Conservation (phyloP, 2,113 vertebrate genomes). For the Cyanistes caeruleus region DNA sequence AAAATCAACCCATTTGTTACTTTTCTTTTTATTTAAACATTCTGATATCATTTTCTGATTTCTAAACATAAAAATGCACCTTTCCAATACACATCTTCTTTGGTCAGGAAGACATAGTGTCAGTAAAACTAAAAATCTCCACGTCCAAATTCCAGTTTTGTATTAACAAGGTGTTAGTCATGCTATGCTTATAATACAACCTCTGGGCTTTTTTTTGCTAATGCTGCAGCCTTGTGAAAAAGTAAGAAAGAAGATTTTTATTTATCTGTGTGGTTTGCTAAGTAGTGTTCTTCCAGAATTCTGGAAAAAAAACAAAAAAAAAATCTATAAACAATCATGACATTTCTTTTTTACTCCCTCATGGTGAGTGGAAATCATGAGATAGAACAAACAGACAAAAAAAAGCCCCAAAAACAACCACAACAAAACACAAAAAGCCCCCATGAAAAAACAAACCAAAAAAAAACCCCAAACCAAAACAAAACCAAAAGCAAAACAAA, state of each 20-base stretch:
- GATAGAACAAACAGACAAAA: background rate
- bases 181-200: background rate
- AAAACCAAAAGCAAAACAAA: background rate
- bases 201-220: background rate
- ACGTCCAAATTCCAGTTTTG: background rate
- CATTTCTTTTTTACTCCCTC: background rate
- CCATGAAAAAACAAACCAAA: background rate
- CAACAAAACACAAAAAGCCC: background rate
- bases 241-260: fast-evolving
- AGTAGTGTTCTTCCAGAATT: background rate
- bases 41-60: background rate
- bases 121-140: background rate
- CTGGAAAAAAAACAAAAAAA: background rate
- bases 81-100: background rate
- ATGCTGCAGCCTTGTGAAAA: background rate
- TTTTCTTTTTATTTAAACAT: background rate
- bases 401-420: no score
- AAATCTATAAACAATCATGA: no score
- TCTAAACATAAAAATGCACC: background rate
- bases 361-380: background rate
- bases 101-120: background rate
- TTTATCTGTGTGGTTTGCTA: background rate
- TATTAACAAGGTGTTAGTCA: background rate
- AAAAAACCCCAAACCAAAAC: background rate
- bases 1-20: background rate